Conservation (phyloP, 1,140 invertebrate genomes). For the Globodera rostochiensis region DNA sequence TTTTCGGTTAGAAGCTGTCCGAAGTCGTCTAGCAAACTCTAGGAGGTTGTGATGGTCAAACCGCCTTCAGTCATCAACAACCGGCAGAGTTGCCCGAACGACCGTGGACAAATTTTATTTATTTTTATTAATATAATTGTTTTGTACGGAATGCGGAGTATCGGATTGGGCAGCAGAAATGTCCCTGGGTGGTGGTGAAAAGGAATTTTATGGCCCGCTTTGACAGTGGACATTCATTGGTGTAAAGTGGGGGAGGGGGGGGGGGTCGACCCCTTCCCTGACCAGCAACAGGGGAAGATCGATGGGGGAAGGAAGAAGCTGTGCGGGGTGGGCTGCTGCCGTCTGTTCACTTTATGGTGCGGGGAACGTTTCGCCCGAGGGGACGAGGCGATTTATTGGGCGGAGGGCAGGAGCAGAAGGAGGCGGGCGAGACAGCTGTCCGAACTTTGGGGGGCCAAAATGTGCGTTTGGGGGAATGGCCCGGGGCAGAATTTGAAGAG, state of each 20-base stretch:
- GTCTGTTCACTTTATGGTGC: background rate
- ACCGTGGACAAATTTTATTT: background rate
- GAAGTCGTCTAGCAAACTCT: conserved; percentile 37
- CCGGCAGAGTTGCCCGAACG: conserved; percentile 34
- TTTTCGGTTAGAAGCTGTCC: background rate
- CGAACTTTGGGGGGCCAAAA: background rate
- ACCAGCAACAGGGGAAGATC: conserved; percentile 12
- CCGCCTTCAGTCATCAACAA: conserved; percentile 28
- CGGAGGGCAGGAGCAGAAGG: background rate
- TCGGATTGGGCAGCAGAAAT: background rate
- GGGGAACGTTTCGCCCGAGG: background rate
- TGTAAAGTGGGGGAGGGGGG: background rate
- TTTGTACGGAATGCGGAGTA: background rate
- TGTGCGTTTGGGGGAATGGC: background rate
- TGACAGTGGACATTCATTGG: background rate
- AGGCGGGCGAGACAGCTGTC: background rate
- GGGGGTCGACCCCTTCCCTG: background rate
- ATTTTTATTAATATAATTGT: background rate
- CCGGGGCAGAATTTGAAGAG: too few relatives aligned
- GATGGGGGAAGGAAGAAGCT: conserved; percentile 1
- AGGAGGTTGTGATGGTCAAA: conserved; percentile 44
- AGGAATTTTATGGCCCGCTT: background rate
- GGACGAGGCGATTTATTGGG: conserved; percentile 5
- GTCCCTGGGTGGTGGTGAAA: too few relatives aligned
- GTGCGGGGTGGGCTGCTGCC: background rate